These are phyloP conservation scores for Hipposideros armiger DNA, from an alignment of 2,113 vertebrate genomes.

Conservation along the genomic window DNA sequence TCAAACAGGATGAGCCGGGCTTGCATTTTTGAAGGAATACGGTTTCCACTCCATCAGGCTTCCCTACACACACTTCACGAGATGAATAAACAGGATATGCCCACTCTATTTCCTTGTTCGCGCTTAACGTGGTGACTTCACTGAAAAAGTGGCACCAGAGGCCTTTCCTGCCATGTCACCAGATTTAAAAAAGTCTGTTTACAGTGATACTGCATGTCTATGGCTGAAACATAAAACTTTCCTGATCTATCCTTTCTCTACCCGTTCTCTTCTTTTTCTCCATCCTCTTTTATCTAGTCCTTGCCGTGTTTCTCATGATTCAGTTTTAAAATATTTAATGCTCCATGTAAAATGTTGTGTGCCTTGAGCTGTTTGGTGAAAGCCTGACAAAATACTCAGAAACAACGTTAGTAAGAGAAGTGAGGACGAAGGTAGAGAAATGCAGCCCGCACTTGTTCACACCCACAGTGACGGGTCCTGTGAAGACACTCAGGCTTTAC, in stretches of 20 bases:
- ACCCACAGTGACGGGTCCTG: neutral
- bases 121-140: constrained; percentile 36
- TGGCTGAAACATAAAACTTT: neutral
- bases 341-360: neutral
- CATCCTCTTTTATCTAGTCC: neutral
- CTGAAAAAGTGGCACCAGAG: constrained; percentile 12
- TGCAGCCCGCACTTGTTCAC: neutral
- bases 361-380: neutral
- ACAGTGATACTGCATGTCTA: neutral
- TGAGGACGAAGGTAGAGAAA: neutral
- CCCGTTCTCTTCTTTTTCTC: neutral
- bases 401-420: neutral
- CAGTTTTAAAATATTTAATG: neutral
- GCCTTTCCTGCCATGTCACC: neutral
- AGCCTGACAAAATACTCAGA: neutral
- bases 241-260: neutral
- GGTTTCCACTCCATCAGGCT: neutral
- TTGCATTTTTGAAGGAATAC: constrained; percentile 34
- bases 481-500: neutral
- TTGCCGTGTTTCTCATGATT: neutral
- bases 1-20: neutral
- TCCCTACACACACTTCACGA: neutral
- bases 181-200: neutral
- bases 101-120: constrained; percentile 26
- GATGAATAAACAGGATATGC: constrained; percentile 53